Evolutionary conservation across 2,797 vertebrate species (phyloP).

Genomic region (Bradypodion pumilum): DNA sequence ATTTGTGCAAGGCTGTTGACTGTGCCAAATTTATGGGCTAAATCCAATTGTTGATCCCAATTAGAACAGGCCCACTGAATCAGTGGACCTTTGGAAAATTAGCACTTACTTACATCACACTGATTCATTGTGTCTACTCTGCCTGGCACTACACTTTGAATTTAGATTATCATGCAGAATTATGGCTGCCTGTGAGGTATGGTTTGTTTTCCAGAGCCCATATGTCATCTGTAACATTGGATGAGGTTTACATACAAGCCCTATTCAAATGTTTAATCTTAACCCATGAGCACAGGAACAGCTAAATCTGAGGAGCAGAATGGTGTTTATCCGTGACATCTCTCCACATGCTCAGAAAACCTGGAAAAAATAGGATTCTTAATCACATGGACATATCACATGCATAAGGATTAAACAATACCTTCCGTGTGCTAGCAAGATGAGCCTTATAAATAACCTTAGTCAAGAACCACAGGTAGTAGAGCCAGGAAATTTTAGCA

Average conservation of each 20-base stretch:
- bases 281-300: too few relatives aligned
- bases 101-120: not conserved
- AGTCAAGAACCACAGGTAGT: not conserved
- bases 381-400: too few relatives aligned
- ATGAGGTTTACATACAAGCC: too few relatives aligned
- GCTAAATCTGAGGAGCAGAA: too few relatives aligned
- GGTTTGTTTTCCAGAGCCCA: too few relatives aligned
- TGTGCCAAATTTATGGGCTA: not conserved
- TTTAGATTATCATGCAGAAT: not conserved
- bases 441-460: too few relatives aligned
- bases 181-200: not conserved
- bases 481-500: not conserved
- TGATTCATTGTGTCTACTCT: not conserved
- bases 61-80: not conserved
- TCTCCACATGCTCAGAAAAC: too few relatives aligned
- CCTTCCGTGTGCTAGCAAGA: not conserved
- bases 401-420: not conserved
- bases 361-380: too few relatives aligned
- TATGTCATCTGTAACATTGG: too few relatives aligned
- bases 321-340: too few relatives aligned
- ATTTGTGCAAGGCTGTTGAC: not conserved
- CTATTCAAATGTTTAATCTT: too few relatives aligned
- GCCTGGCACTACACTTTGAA: not conserved
- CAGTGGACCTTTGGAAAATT: not conserved
- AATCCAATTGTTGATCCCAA: not conserved